A percentile compares a stretch with the other conserved stretches of the same genome.
phyloP scores from a whole-genome alignment of 2,113 vertebrate genomes.

The Bubo bubo region DNA sequence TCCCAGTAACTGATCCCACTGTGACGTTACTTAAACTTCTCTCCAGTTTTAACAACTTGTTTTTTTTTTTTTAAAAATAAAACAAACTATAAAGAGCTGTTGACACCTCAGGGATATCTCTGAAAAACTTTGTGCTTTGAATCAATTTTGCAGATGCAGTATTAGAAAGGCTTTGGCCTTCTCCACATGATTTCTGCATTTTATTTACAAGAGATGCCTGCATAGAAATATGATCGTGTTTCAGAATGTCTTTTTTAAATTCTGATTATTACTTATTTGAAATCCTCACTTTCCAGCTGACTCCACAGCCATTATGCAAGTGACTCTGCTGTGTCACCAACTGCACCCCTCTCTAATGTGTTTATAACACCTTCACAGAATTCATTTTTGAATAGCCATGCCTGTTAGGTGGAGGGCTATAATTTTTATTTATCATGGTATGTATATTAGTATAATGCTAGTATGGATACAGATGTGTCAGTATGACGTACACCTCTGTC shows the following conservation, averaged over 20 bases:
- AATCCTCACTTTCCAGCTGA: background rate
- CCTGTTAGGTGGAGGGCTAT: background rate
- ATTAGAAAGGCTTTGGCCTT: conserved; percentile 4
- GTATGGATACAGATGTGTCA: background rate
- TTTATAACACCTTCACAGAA: background rate
- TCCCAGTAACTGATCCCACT: background rate
- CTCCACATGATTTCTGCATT: background rate
- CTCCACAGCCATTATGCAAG: background rate
- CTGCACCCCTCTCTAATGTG: background rate
- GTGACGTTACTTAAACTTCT: background rate
- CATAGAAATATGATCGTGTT: background rate
- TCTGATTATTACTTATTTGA: background rate
- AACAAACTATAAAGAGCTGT: background rate
- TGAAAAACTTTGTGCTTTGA: conserved; percentile 32
- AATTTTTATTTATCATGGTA: background rate
- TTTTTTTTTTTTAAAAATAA: background rate
- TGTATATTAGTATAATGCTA: background rate
- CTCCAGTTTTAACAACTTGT: conserved; percentile 21
- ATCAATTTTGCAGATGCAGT: conserved; percentile 32
- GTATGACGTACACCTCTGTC: background rate
- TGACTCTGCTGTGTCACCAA: background rate
- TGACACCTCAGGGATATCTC: conserved; percentile 40
- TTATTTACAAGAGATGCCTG: conserved; percentile 2
- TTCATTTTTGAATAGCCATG: background rate
- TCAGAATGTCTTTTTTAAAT: background rate